Evolutionary conservation across 92 coral and sea anemone species (phyloP), one percentile per base, ranked within the genome.

Genomic region (Bergia puertoricense): DNA sequence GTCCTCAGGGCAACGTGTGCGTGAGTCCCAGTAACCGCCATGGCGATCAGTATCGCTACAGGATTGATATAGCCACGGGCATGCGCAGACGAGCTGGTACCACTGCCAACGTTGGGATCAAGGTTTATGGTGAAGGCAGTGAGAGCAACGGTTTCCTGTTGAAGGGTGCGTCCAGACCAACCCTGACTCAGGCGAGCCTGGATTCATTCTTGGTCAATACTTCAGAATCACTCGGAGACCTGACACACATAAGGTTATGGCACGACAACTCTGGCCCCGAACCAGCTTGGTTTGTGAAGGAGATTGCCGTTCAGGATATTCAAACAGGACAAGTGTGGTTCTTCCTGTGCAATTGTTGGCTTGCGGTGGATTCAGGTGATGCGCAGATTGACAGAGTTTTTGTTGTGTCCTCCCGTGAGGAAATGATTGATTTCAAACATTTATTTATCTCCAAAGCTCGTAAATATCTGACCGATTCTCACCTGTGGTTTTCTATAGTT

Each of bases 361-460:
- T 97, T 14, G 99, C 99, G 7, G 98, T 97, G 23, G 99, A 97
- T 81, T 96, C 92, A 59, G 97, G 97, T 65, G 99, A 97, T 86
- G 98, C 98, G 9, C 85, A 91, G 86, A 94, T 95, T 23, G 95
- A 95, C 66, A 90, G 98, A 78, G 88, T 95, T 46, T 85, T 97
- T 16, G 91, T 98, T 40, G 90, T 96, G 2, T 89, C 99, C 20
- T 91, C 93, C 79, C 80, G 76, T 23, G 93, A 93, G 85, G 98
- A 95, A 69, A 87, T 97, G 89, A 79, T 76, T 36, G 95, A 92
- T 38, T 97, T 95, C 66, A 93, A 93, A n/a, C 95, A 90, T 36
- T 81, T 95, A 87, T 95, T 97, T 56, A 76, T 97, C 59, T 89
- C 94, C 82, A 97, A 94, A 88, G 94, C 96, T 10, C 81, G 94